phyloP scores from a whole-genome alignment of 2,888 invertebrate genomes.

The Heliconius erato region DNA sequence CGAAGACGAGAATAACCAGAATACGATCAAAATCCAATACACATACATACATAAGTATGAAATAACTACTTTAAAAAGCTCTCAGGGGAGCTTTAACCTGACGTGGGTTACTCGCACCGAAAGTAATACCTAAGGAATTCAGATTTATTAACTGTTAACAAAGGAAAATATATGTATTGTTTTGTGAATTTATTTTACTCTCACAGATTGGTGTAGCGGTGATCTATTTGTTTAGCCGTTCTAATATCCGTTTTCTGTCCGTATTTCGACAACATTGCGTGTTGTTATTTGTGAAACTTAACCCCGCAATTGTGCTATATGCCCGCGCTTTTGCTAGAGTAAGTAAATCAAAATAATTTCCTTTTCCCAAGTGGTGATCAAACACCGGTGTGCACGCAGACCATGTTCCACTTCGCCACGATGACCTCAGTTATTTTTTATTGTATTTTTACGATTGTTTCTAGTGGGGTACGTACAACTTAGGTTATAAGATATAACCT shows the following conservation, averaged over 20 bases:
- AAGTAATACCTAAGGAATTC: conserved; percentile 5
- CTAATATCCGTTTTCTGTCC: background rate
- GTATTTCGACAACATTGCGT: too few relatives aligned
- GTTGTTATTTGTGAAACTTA: too few relatives aligned
- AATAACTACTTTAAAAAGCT: conserved; percentile 6
- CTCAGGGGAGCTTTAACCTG: conserved; percentile 19
- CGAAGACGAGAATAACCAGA: background rate
- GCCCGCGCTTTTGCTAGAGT: too few relatives aligned
- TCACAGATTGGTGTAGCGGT: background rate
- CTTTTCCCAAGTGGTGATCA: too few relatives aligned
- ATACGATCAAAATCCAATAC: background rate
- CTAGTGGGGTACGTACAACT: too few relatives aligned
- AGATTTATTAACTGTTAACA: conserved; percentile 5
- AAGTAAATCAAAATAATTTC: too few relatives aligned
- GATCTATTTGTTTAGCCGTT: background rate
- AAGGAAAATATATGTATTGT: conserved; percentile 6
- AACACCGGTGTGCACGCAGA: too few relatives aligned
- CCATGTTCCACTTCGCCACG: too few relatives aligned
- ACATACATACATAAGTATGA: background rate
- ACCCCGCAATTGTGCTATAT: too few relatives aligned
- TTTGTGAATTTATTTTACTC: conserved; percentile 3
- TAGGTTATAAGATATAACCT: too few relatives aligned
- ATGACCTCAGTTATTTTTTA: too few relatives aligned
- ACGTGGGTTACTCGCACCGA: conserved; percentile 10
- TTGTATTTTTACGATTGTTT: too few relatives aligned